Percentiles rank a stretch among this genome's conserved stretches.
phyloP scores from a whole-genome alignment of 2,888 invertebrate genomes.

The Yponomeuta evonymella region DNA sequence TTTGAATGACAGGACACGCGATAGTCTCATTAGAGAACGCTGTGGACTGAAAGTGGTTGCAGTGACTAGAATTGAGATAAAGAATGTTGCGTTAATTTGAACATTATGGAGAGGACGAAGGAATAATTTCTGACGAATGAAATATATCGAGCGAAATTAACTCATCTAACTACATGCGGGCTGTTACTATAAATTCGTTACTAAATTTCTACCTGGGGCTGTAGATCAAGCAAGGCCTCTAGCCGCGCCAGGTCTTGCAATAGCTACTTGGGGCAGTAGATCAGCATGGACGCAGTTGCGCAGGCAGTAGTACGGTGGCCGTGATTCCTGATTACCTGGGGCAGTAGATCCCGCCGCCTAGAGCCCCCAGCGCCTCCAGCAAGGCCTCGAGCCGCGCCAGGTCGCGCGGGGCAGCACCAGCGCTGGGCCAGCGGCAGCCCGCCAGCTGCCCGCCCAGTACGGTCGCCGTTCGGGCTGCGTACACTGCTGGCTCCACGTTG shows the following conservation, averaged over 20 bases:
- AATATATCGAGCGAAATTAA: too few relatives aligned
- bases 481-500: constrained; percentile 40
- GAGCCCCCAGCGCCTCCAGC: constrained; percentile 53
- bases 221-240: constrained; percentile 42
- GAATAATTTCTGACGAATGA: too few relatives aligned
- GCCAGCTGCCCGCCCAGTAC: constrained; percentile 42
- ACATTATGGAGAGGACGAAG: too few relatives aligned
- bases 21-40: too few relatives aligned
- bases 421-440: constrained; percentile 25
- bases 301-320: too few relatives aligned
- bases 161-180: too few relatives aligned
- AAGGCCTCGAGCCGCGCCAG: constrained; percentile 30
- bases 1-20: too few relatives aligned
- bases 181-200: too few relatives aligned
- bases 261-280: not conserved
- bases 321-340: not conserved
- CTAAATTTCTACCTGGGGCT: constrained; percentile 16
- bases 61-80: too few relatives aligned
- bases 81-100: too few relatives aligned
- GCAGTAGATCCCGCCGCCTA: constrained; percentile 41
- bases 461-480: constrained; percentile 47
- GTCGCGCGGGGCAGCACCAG: not conserved
- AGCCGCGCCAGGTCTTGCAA: constrained; percentile 5
- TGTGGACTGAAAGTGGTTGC: too few relatives aligned
- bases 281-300: too few relatives aligned